Percentiles rank a stretch among this genome's conserved stretches.
Evolutionary conservation across 1,140 invertebrate genomes (phyloP).

Genomic region (Lepidurus packardi): DNA sequence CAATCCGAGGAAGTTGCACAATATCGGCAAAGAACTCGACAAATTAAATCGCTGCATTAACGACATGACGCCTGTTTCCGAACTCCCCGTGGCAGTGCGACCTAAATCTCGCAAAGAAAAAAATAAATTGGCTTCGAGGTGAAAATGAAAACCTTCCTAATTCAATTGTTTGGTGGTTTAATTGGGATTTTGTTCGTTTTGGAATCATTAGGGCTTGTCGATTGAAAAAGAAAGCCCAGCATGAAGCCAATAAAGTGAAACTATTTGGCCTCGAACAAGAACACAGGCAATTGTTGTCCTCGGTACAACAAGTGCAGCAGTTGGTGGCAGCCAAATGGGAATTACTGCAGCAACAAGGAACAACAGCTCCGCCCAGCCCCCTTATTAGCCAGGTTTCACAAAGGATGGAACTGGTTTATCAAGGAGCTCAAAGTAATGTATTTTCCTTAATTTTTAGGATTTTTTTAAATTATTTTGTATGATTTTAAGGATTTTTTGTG

Average conservation of each 20-base stretch:
- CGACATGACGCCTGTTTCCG: constrained; percentile 90
- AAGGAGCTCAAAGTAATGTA: constrained; percentile 57
- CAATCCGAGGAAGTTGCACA: constrained; percentile 82
- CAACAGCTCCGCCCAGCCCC: constrained; percentile 48
- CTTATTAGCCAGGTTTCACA: constrained; percentile 54
- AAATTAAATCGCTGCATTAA: constrained; percentile 88
- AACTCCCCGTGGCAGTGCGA: constrained; percentile 79
- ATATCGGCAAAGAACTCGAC: constrained; percentile 86
- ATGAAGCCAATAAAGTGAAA: constrained; percentile 93
- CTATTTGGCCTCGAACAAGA: constrained; percentile 86
- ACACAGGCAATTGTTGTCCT: constrained; percentile 68
- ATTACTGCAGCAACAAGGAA: constrained; percentile 37
- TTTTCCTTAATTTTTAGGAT: constrained; percentile 29
- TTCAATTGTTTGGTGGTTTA: constrained; percentile 25
- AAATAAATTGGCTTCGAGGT: constrained; percentile 90
- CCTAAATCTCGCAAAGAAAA: constrained; percentile 94
- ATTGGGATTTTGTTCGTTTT: constrained; percentile 31
- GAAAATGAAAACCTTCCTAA: neutral
- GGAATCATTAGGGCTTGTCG: constrained; percentile 68
- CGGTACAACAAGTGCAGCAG: constrained; percentile 61
- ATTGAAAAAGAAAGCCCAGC: constrained; percentile 89
- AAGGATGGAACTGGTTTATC: constrained; percentile 60
- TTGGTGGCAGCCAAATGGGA: constrained; percentile 55
- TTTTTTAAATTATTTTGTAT: constrained; percentile 1
- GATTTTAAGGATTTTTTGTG: neutral